A percentile compares a stretch with the other conserved stretches of the same genome.
phyloP scores from a whole-genome alignment of 2,797 vertebrate genomes.

The Tinamus major region DNA sequence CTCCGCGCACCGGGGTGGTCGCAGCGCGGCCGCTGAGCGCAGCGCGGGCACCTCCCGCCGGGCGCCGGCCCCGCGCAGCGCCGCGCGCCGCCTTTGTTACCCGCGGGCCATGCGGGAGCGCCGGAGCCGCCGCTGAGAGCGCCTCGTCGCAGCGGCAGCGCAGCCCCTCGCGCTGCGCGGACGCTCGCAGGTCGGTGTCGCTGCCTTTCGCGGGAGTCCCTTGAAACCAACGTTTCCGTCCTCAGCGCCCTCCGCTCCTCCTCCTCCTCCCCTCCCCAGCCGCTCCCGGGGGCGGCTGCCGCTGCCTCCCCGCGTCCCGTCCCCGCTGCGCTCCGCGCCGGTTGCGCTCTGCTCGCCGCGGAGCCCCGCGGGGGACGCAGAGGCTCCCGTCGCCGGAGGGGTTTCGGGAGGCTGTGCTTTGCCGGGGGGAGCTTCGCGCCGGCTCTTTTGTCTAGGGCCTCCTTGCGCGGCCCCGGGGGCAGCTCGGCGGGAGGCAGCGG shows the following conservation, averaged over 20 bases:
- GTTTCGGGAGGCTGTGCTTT: constrained; percentile 10
- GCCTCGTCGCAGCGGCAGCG: constrained; percentile 56
- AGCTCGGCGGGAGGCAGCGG: neutral
- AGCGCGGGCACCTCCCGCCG: constrained; percentile 80
- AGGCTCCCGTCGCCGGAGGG: constrained; percentile 6
- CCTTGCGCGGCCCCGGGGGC: neutral
- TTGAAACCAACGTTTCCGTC: constrained; percentile 70
- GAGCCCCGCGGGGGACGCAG: neutral
- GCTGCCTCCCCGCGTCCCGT: neutral
- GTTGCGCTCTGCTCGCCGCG: neutral
- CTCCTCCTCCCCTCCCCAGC: neutral
- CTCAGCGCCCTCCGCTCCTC: no score
- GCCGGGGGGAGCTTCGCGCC: constrained; percentile 5
- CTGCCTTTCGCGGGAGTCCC: constrained; percentile 78
- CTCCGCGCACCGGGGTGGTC: no score
- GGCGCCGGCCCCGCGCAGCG: no score
- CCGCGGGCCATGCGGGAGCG: constrained; percentile 76
- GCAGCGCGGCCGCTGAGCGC: constrained; percentile 57
- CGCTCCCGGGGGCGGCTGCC: neutral
- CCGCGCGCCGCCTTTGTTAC: constrained; percentile 80
- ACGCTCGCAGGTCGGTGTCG: constrained; percentile 80
- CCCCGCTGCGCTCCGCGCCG: neutral
- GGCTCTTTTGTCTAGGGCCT: constrained; percentile 52
- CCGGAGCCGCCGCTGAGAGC: constrained; percentile 80
- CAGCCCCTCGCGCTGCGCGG: neutral